Conservation (phyloP, 2,113 vertebrate species). For the Atrichornis clamosus region DNA sequence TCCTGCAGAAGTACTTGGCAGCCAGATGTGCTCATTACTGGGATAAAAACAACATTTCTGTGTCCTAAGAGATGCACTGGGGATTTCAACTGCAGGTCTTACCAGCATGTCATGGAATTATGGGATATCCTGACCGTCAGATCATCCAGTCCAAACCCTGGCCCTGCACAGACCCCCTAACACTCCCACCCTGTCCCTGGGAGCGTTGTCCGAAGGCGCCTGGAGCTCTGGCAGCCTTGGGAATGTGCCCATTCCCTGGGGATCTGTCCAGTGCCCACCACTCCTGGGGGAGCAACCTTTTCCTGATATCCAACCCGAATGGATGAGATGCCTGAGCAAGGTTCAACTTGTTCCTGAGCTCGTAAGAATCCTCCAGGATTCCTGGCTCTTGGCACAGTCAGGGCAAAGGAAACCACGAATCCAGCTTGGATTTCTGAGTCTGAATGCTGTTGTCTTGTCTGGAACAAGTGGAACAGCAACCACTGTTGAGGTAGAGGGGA, state of each 20-base stretch:
- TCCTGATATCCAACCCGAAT: rapidly evolving
- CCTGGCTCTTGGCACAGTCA: not conserved
- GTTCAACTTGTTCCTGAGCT: not conserved
- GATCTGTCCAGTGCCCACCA: not conserved
- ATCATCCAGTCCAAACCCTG: not conserved
- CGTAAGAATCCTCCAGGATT: not conserved
- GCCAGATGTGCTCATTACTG: not conserved
- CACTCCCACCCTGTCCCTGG: not conserved
- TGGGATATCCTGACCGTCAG: not conserved
- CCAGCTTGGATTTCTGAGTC: not conserved
- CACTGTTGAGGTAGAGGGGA: not conserved
- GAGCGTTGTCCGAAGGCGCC: rapidly evolving
- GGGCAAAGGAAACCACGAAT: not conserved
- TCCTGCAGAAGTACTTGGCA: not conserved
- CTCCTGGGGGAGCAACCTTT: not conserved
- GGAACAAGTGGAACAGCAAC: not conserved
- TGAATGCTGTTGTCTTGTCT: not conserved
- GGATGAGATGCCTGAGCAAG: not conserved
- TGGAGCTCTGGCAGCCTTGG: not conserved
- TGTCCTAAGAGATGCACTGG: not conserved
- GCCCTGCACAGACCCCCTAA: not conserved
- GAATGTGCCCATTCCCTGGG: not conserved
- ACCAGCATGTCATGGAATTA: not conserved
- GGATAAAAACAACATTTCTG: not conserved
- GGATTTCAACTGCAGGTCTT: not conserved